Percentiles rank a stretch among this genome's conserved stretches.
These are phyloP conservation scores for Chelon auratus DNA, from an alignment of 2,797 vertebrate species.

Conservation along the genomic window DNA sequence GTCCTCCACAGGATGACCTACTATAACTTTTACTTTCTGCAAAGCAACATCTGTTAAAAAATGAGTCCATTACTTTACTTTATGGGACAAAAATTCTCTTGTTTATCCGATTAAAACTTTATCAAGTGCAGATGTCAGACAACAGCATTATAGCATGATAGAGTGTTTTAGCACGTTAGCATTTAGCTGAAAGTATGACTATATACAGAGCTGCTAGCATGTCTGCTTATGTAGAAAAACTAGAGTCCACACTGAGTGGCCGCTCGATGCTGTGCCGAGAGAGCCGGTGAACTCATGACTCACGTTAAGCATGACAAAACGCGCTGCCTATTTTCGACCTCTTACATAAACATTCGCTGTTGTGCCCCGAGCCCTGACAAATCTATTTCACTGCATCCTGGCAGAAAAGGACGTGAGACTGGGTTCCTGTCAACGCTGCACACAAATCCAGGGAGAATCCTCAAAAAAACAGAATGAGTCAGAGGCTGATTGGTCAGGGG, in stretches of 20 bases:
- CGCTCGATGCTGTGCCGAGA: slow-evolving; percentile 15
- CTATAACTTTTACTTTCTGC: no score
- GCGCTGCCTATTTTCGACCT: slow-evolving; percentile 49
- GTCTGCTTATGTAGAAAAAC: background rate
- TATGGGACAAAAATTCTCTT: background rate
- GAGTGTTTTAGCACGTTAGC: background rate
- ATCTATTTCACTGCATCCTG: slow-evolving; percentile 45
- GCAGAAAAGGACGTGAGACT: slow-evolving; percentile 42
- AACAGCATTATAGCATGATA: background rate
- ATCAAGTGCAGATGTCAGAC: background rate
- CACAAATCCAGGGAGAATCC: slow-evolving; percentile 46
- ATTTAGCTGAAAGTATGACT: background rate
- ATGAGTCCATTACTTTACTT: no score
- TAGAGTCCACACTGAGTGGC: slow-evolving; percentile 16
- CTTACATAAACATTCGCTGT: slow-evolving; percentile 66
- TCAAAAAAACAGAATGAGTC: slow-evolving; percentile 56
- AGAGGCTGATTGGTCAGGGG: slow-evolving; percentile 38
- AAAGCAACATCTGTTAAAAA: no score
- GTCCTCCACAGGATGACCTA: no score
- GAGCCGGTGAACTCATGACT: slow-evolving; percentile 47
- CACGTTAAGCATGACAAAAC: slow-evolving; percentile 53
- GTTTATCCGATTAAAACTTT: background rate
- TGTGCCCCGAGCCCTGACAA: slow-evolving; percentile 55
- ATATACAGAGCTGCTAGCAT: background rate
- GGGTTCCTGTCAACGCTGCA: slow-evolving; percentile 41